These are phyloP conservation scores for Montipora foliosa DNA, from an alignment of 64 coral and sea anemone genomes.

Conservation along the genomic window DNA sequence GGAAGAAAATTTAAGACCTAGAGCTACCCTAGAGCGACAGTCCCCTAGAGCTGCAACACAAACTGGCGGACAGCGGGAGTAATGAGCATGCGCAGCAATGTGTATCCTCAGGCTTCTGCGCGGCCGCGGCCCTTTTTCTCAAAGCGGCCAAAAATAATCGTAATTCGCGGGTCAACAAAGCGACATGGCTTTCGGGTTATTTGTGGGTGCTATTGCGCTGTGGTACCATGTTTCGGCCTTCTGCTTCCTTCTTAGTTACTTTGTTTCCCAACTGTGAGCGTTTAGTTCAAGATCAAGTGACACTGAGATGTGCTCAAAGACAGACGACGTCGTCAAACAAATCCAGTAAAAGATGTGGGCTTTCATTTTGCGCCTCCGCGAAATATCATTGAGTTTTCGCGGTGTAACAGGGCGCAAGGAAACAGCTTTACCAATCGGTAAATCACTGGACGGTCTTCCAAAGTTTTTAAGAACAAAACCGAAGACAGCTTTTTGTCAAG, in stretches of 20 bases:
- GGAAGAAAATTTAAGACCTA: no score
- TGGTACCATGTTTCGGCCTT: conserved; percentile 98
- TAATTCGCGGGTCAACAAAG: not conserved
- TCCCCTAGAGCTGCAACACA: no score
- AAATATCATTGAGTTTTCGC: not conserved
- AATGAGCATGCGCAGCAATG: not conserved
- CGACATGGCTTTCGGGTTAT: conserved; percentile 92
- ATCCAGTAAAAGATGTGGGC: not conserved
- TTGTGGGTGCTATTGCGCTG: conserved; percentile 93
- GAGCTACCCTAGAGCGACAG: no score
- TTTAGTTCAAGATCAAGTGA: not conserved
- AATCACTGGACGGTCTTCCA: not conserved
- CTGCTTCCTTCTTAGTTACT: conserved; percentile 94
- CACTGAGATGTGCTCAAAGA: not conserved
- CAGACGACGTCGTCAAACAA: not conserved
- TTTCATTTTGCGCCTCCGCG: not conserved
- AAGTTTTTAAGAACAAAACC: not conserved
- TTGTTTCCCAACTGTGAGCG: conserved; percentile 87
- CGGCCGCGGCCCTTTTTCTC: not conserved
- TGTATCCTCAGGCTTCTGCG: not conserved
- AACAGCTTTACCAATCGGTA: not conserved
- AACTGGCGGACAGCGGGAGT: not conserved
- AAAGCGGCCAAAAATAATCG: not conserved
- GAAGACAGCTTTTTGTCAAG: not conserved
- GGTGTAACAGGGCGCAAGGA: not conserved